phyloP scores from a whole-genome alignment of 2,888 invertebrate species.

The Anthoptus insignis region DNA sequence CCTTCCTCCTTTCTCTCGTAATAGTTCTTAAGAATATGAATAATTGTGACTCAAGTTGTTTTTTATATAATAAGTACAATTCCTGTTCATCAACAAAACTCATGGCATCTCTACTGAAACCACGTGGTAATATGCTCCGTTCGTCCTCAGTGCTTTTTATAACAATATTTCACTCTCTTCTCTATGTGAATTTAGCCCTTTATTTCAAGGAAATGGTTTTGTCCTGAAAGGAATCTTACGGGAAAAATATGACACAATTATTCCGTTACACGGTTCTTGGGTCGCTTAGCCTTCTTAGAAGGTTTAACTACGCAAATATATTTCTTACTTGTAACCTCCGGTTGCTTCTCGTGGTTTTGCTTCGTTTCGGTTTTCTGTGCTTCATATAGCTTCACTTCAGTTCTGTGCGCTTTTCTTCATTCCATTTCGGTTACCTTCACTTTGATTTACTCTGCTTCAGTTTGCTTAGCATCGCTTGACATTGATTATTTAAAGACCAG shows the following conservation, averaged over 20 bases:
- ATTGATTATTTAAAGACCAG: too few species aligned
- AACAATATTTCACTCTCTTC: constrained; percentile 67
- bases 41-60: too few species aligned
- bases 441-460: too few species aligned
- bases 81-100: constrained; percentile 17
- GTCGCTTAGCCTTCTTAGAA: constrained; percentile 18
- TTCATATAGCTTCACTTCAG: too few species aligned
- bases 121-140: constrained; percentile 47
- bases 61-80: too few species aligned
- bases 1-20: too few species aligned
- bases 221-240: constrained; percentile 48
- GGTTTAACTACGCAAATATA: background rate
- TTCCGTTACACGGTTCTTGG: constrained; percentile 32
- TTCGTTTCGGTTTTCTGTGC: too few species aligned
- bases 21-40: too few species aligned
- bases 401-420: too few species aligned
- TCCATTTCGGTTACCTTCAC: too few species aligned
- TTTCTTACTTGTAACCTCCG: background rate
- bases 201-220: constrained; percentile 66
- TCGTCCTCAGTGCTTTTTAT: constrained; percentile 60
- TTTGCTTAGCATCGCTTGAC: too few species aligned
- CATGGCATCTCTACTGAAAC: constrained; percentile 14
- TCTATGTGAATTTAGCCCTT: constrained; percentile 58
- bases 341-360: too few species aligned
- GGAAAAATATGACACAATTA: constrained; percentile 46